Conservation (phyloP, 53 echinoderm and acorn worm genomes). For the Crossaster papposus region DNA sequence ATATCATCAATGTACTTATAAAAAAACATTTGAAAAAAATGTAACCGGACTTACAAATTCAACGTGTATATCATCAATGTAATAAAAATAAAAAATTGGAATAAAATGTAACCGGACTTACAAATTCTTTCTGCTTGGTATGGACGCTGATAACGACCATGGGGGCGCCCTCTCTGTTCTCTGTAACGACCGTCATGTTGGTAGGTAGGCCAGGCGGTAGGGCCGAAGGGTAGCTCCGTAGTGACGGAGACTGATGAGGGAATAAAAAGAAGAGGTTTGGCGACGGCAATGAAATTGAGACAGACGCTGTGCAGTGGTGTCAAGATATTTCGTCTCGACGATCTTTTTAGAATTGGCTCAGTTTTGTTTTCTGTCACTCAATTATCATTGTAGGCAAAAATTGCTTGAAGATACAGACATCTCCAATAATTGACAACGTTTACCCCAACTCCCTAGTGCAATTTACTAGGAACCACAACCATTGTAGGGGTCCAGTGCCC, state of each 20-base stretch:
- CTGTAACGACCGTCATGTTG: constrained; percentile 63
- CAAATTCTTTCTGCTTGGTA: constrained; percentile 84
- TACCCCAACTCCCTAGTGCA: background rate
- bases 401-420: too few relatives aligned
- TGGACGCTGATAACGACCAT: constrained; percentile 87
- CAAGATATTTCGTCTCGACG: background rate
- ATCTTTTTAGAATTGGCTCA: background rate
- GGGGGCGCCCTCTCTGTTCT: constrained; percentile 73
- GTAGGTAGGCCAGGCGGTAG: constrained; percentile 61
- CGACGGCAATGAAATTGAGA: background rate
- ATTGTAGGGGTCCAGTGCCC: background rate
- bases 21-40: too few relatives aligned
- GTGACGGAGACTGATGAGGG: constrained; percentile 48
- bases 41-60: background rate
- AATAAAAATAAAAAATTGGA: background rate
- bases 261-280: background rate
- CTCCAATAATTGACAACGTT: too few relatives aligned
- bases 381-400: too few relatives aligned
- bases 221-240: constrained; percentile 60
- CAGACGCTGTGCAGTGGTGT: background rate
- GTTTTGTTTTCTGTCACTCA: too few relatives aligned
- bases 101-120: constrained; percentile 72
- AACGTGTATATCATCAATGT: background rate
- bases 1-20: too few relatives aligned
- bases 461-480: constrained; percentile 4